Base-by-base conservation (phyloP, 1,140 invertebrate species). In the Arctopsyche grandis region DNA sequence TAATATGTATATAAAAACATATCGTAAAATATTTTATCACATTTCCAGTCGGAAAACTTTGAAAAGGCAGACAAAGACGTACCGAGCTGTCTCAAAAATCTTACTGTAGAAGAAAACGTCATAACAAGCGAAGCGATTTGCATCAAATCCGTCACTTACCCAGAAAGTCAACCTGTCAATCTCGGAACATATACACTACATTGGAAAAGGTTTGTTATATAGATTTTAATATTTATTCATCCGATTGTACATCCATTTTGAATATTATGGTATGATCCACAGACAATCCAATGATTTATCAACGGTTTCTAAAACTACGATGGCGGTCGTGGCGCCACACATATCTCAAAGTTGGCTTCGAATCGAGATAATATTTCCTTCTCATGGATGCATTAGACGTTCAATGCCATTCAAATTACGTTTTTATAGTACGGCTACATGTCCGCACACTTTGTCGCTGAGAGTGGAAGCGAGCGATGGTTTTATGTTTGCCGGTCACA, bases 401-500 rank as follows among this genome's bases (percentile, higher is more conserved):
- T 92, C 93, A 19, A 87, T 94, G 75, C 88, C 91, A 22, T 87
- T 95, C 9, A 91, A 90, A 38, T 96, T 96, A 84, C 90, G 89
- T 69, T 86, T 97, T 69, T 89, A 90, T 80, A 97, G 96, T 85
- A 91, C 92, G 78, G 93, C 93, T 0, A 88, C 90, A 24, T 90
- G 90, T 79, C 91, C 95, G 9, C 90, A 95, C 66, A 92, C 94
- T 69, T 86, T 97, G 10, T 91, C 91, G 78, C 85, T 96, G 12
- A 91, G 88, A 73, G 93, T 97, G 88, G 94, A 97, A 81, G 91
- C 93, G 0, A 94, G 91, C 81, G 95, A 97, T 85, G 93, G 92
- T 10, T 97, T 97, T 84, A 96, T 97, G 94, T 97, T 95, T 89
- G 91, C 95, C 82, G 96, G 96, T 3, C 94, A 96, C 82, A 97